Evolutionary conservation across 2,888 invertebrate species (phyloP).

Genomic region (Electrophaes corylata): DNA sequence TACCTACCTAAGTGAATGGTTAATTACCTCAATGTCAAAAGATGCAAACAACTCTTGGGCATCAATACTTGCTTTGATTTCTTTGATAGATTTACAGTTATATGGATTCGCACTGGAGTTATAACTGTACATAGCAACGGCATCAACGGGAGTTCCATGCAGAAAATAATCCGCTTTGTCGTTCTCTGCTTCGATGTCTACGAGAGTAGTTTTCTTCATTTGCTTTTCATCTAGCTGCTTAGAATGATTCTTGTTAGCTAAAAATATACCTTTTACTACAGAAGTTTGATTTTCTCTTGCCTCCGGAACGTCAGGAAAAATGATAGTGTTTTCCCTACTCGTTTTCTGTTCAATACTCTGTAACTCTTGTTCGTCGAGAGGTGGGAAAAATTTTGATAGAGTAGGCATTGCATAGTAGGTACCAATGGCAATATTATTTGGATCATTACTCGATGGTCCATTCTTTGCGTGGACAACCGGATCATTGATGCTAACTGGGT

Average conservation of each 20-base stretch:
- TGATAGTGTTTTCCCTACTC: conserved; percentile 46
- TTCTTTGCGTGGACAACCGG: neutral
- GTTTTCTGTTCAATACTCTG: conserved; percentile 47
- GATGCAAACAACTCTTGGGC: conserved; percentile 58
- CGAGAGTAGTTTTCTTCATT: conserved; percentile 25
- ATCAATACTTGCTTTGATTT: conserved; percentile 58
- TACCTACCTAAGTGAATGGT: too few relatives aligned
- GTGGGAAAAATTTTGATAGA: conserved; percentile 58
- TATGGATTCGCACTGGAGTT: conserved; percentile 48
- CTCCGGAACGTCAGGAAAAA: conserved; percentile 44
- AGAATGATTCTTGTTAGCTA: conserved; percentile 27
- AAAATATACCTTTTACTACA: conserved; percentile 49
- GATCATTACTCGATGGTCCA: neutral
- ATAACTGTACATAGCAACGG: conserved; percentile 45
- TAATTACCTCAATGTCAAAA: conserved; percentile 72
- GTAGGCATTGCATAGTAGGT: conserved; percentile 50
- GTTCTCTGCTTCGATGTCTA: conserved; percentile 42
- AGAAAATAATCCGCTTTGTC: conserved; percentile 60
- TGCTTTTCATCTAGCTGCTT: conserved; percentile 3
- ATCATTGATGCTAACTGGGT: conserved; percentile 4
- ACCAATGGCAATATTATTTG: conserved; percentile 41
- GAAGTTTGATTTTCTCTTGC: conserved; percentile 41
- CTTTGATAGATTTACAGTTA: conserved; percentile 51
- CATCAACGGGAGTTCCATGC: conserved; percentile 49
- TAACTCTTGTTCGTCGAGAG: conserved; percentile 47